Percentiles rank a stretch among this genome's conserved stretches.
These are phyloP conservation scores for Stenurella melanura DNA, from an alignment of 2,888 invertebrate genomes.

Conservation along the genomic window DNA sequence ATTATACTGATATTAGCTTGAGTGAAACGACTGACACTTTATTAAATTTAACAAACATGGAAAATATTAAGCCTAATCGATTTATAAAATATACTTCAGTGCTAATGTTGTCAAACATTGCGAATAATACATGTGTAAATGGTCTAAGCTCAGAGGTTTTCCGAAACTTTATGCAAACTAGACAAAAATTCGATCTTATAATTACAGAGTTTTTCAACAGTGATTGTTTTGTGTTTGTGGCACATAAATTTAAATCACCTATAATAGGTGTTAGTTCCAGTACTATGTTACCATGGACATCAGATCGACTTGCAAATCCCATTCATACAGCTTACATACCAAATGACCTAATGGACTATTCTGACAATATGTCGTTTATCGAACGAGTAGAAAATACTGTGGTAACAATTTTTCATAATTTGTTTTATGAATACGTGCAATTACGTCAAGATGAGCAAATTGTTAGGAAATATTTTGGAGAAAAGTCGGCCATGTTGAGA, in stretches of 20 bases:
- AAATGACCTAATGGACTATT: conserved; percentile 71
- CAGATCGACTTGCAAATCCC: conserved; percentile 73
- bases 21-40: conserved; percentile 10
- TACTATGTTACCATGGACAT: conserved; percentile 75
- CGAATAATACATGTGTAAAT: background rate
- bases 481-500: conserved; percentile 64
- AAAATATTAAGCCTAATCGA: background rate
- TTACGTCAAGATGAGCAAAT: conserved; percentile 57
- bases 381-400: conserved; percentile 73
- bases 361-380: conserved; percentile 67
- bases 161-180: conserved; percentile 69
- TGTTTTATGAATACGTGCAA: conserved; percentile 56
- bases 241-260: conserved; percentile 76
- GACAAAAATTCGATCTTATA: conserved; percentile 80
- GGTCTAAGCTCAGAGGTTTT: conserved; percentile 40
- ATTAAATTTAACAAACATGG: background rate
- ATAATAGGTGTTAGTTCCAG: conserved; percentile 76
- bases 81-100: background rate
- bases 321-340: conserved; percentile 74
- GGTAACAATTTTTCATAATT: conserved; percentile 52
- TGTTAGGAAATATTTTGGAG: conserved; percentile 63
- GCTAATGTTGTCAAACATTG: background rate
- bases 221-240: conserved; percentile 82
- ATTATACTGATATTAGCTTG: conserved; percentile 77
- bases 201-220: conserved; percentile 82